A percentile compares a stretch with the other conserved stretches of the same genome.
These are phyloP conservation scores for Carposina sasakii DNA, from an alignment of 1,140 invertebrate species.

Conservation along the genomic window DNA sequence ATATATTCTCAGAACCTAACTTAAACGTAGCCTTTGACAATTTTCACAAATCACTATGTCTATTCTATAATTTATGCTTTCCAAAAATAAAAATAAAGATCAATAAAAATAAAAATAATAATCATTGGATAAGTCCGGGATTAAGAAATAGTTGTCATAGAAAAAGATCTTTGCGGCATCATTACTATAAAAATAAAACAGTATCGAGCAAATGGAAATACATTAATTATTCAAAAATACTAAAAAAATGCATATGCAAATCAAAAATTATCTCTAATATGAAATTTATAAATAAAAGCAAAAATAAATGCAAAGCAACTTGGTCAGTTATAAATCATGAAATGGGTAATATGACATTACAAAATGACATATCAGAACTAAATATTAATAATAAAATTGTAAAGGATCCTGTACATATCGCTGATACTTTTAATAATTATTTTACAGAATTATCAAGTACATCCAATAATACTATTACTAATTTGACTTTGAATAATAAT, in stretches of 20 bases:
- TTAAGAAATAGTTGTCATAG: neutral
- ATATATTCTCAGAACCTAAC: neutral
- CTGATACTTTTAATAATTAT: no score
- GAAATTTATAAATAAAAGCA: neutral
- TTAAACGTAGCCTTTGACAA: neutral
- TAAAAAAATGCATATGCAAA: neutral
- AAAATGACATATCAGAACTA: no score
- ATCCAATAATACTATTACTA: no score
- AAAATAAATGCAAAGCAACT: neutral
- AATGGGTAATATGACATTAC: neutral
- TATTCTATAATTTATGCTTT: slow-evolving; percentile 8
- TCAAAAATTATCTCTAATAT: neutral
- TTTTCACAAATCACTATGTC: neutral
- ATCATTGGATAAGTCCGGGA: slow-evolving; percentile 4
- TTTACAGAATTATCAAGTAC: no score
- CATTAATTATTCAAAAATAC: no score
- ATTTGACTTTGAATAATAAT: no score
- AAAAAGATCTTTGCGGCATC: neutral
- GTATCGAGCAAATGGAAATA: neutral
- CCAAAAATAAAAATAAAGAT: slow-evolving; percentile 2
- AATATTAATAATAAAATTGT: no score
- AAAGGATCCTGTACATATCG: no score
- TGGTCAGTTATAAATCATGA: neutral
- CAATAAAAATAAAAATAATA: neutral
- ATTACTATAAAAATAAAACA: neutral